Conservation (phyloP, 2,113 vertebrate genomes). For the Pimephales promelas region DNA sequence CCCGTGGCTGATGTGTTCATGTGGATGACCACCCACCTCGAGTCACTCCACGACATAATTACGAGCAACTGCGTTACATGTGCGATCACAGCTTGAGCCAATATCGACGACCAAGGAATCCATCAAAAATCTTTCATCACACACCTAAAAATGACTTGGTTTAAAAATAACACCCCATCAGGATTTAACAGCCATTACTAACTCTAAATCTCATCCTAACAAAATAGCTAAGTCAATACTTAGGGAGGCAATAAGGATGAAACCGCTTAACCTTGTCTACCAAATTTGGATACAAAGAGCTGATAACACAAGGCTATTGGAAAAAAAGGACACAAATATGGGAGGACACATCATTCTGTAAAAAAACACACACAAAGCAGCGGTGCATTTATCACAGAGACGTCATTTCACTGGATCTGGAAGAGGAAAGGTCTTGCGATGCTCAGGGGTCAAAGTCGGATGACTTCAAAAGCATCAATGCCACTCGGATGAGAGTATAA, state of each 20-base stretch:
- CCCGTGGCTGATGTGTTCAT: conserved; percentile 46
- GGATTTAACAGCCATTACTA: conserved; percentile 12
- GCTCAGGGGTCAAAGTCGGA: conserved; percentile 24
- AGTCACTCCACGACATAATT: conserved; percentile 51
- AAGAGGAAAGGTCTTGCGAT: conserved; percentile 48
- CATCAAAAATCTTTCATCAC: conserved; percentile 29
- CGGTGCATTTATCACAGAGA: conserved; percentile 25
- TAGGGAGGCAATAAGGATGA: conserved; percentile 27
- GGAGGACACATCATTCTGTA: conserved; percentile 34
- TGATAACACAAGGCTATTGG: conserved; percentile 39
- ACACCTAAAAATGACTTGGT: conserved; percentile 3
- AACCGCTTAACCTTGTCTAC: conserved; percentile 17
- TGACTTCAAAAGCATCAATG: conserved; percentile 40
- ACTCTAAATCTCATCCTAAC: neutral
- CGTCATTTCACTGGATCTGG: conserved; percentile 42
- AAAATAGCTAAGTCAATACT: conserved; percentile 26
- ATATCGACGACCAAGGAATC: conserved; percentile 32
- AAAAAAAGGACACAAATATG: conserved; percentile 44
- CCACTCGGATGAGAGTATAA: neutral
- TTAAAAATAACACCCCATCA: neutral
- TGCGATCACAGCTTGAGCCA: conserved; percentile 18
- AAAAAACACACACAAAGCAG: conserved; percentile 9
- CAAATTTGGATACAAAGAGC: conserved; percentile 12
- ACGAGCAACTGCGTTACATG: conserved; percentile 14
- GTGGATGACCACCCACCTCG: conserved; percentile 58